These are phyloP conservation scores for Zosterops japonicus DNA, from an alignment of 2,113 vertebrate genomes.

Conservation along the genomic window DNA sequence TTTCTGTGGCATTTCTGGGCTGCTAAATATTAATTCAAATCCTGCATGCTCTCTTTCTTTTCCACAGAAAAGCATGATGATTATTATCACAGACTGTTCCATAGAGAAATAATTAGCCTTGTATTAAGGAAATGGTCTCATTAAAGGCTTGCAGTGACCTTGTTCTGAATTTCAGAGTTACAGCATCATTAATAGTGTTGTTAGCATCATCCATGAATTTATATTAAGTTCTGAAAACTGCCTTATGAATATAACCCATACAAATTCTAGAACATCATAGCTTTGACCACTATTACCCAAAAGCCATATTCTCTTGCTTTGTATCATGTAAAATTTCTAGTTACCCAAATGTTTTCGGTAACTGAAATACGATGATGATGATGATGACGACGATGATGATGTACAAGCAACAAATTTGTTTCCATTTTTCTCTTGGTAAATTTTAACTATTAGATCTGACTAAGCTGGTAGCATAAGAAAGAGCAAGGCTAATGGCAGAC, in stretches of 20 bases:
- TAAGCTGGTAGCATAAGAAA: neutral
- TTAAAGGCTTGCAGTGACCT: slow-evolving; percentile 66
- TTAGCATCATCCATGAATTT: slow-evolving; percentile 55
- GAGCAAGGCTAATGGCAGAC: neutral
- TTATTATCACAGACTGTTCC: slow-evolving; percentile 54
- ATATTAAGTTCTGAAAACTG: slow-evolving; percentile 65
- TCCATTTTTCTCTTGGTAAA: neutral
- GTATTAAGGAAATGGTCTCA: slow-evolving; percentile 54
- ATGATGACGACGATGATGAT: neutral
- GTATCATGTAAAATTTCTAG: slow-evolving; percentile 7
- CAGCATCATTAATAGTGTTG: slow-evolving; percentile 67
- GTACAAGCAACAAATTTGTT: neutral
- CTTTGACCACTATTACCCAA: slow-evolving; percentile 41
- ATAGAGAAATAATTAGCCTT: slow-evolving; percentile 67
- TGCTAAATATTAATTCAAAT: slow-evolving; percentile 26
- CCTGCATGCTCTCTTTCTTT: slow-evolving; percentile 3
- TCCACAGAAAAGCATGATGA: slow-evolving; percentile 30
- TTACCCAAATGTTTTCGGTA: slow-evolving; percentile 4
- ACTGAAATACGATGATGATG: neutral
- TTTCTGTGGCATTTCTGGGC: slow-evolving; percentile 14
- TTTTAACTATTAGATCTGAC: neutral
- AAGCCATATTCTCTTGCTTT: slow-evolving; percentile 3
- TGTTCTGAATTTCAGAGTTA: slow-evolving; percentile 64
- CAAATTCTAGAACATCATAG: slow-evolving; percentile 43
- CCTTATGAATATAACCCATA: slow-evolving; percentile 35